Evolutionary conservation across 2,113 vertebrate genomes (phyloP), one percentile per base, ranked within the genome.

Genomic region (Fulica atra): DNA sequence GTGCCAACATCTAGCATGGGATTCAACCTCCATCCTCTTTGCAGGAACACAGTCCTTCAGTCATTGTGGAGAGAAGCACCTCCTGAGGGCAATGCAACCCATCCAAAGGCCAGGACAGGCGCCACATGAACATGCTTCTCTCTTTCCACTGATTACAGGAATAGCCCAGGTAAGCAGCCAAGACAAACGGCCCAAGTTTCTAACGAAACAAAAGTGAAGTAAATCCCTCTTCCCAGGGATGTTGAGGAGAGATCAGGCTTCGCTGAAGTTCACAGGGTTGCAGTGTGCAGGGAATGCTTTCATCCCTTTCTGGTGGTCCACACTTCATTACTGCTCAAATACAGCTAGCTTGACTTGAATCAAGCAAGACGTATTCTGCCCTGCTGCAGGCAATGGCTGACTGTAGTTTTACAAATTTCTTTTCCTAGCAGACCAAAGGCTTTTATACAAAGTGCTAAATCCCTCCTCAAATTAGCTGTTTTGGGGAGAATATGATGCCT

Each of bases 381-480:
- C 9, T 92, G 36, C 42, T 44, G 42, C 14, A n/a, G 59, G 53
- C 28, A 92, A 72, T 44, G 48, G 81, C 0, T 71, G 11, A 50
- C 29, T 65, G 29, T 1, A 2, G n/a, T 63, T 91, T 87, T 60
- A 86, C 11, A 6, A 29, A n/a, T 68, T 63, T 59, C 11, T 56
- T 88, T 71, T 50, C 29, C 13, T 76, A 46, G 26, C 20, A 81
- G 51, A 89, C 38, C 21, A 77, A 66, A 59, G 19, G 6, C 23
- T 96, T 93, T 82, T 87, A 91, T 80, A 68, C 36, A 64, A 70
- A 69, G 26, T 70, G 46, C 35, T 88, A 95, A 95, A 92, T 72
- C 36, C 63, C 33, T 88, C 33, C 51, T 82, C 61, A 92, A 95
- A 94, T 88, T 76, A 89, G 42, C 81, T 87, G 40, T 53, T 92